phyloP scores from a whole-genome alignment of 1,140 invertebrate species.

The Drosophila rhopaloa region DNA sequence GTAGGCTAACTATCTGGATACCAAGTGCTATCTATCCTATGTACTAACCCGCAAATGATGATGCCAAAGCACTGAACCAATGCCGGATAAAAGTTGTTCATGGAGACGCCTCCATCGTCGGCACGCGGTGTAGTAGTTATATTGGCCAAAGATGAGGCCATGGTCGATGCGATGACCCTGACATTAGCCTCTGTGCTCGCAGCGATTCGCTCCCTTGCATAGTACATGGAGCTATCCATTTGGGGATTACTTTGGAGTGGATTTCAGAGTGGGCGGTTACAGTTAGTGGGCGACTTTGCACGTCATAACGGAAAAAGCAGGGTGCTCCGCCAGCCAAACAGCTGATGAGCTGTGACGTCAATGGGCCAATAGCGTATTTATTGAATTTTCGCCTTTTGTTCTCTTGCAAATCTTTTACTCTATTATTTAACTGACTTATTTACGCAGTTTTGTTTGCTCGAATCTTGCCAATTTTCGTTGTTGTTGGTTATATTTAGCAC shows the following conservation, averaged over 20 bases:
- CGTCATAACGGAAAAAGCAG: conserved; percentile 30
- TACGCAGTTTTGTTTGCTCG: conserved; percentile 54
- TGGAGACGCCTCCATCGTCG: conserved; percentile 85
- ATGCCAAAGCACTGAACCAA: conserved; percentile 96
- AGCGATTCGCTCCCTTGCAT: conserved; percentile 43
- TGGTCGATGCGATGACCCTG: conserved; percentile 20
- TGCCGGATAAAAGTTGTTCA: conserved; percentile 95
- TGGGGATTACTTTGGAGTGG: background rate
- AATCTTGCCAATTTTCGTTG: conserved; percentile 13
- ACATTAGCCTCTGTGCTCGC: conserved; percentile 34
- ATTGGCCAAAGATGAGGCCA: conserved; percentile 31
- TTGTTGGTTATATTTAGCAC: conserved; percentile 46
- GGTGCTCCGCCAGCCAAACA: conserved; percentile 26
- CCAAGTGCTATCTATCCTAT: background rate
- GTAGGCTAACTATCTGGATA: background rate
- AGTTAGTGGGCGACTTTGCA: conserved; percentile 1
- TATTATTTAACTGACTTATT: conserved; percentile 39
- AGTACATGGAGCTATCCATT: conserved; percentile 81
- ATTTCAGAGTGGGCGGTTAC: conserved; percentile 2
- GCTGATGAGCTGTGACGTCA: conserved; percentile 62
- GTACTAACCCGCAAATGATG: conserved; percentile 93
- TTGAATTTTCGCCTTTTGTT: conserved; percentile 58
- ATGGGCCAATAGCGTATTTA: conserved; percentile 44
- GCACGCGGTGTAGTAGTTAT: conserved; percentile 32
- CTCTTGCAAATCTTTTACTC: conserved; percentile 1